phyloP scores from a whole-genome alignment of 2,888 invertebrate species.

The Lasioglossum calceatum region DNA sequence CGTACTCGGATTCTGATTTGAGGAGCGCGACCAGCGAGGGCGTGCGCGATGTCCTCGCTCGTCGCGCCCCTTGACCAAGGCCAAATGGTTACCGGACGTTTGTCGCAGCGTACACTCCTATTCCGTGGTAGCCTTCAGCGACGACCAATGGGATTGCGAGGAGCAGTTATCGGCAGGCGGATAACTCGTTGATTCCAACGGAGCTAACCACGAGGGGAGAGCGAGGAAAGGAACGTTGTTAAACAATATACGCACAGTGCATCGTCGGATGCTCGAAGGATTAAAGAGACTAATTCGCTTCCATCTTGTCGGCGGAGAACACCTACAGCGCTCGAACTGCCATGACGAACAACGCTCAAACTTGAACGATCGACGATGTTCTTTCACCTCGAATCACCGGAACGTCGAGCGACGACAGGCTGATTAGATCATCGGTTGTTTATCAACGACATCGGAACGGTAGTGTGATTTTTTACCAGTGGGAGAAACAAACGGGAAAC shows the following conservation, averaged over 20 bases:
- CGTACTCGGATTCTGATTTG: not conserved
- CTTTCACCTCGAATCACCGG: conserved; percentile 50
- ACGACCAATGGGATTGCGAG: not conserved
- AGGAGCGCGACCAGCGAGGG: no score
- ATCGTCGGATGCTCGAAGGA: not conserved
- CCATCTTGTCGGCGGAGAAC: conserved; percentile 27
- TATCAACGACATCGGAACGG: conserved; percentile 50
- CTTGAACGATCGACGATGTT: conserved; percentile 31
- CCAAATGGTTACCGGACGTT: not conserved
- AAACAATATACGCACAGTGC: conserved; percentile 33
- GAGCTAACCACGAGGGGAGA: not conserved
- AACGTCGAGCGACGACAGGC: conserved; percentile 25
- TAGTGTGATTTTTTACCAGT: conserved; percentile 61
- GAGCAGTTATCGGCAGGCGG: not conserved
- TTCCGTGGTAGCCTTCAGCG: not conserved
- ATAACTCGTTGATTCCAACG: not conserved
- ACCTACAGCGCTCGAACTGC: conserved; percentile 39
- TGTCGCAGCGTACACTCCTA: not conserved
- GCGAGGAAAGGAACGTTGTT: not conserved
- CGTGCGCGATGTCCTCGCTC: not conserved
- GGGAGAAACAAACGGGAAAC: conserved; percentile 3
- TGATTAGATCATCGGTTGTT: conserved; percentile 39
- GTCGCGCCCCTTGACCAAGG: not conserved
- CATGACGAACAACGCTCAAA: conserved; percentile 31
- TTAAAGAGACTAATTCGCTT: not conserved